A percentile compares a stretch with the other conserved stretches of the same genome.
These are phyloP conservation scores for Poecilia wingei DNA, from an alignment of 2,797 vertebrate species.

Conservation along the genomic window DNA sequence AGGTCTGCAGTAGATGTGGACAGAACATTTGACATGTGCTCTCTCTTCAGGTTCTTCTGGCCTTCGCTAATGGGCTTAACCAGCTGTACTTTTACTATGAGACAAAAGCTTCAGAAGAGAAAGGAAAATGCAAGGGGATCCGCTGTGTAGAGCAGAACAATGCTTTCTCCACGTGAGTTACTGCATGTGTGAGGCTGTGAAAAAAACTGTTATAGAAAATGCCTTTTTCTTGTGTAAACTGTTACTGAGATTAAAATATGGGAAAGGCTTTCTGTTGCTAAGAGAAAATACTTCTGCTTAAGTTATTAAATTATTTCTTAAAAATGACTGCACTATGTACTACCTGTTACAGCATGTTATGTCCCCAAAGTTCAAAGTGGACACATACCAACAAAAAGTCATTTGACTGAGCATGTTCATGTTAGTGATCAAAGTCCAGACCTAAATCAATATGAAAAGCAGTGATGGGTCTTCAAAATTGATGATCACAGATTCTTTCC, in stretches of 20 bases:
- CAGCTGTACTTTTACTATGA: constrained; percentile 99
- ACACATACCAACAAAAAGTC: neutral
- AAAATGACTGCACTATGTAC: neutral
- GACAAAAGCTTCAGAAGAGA: constrained; percentile 77
- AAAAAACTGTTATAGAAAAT: constrained; percentile 5
- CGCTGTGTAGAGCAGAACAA: constrained; percentile 97
- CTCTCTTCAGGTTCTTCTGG: constrained; percentile 83
- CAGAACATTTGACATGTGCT: neutral
- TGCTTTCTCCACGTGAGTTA: constrained; percentile 97
- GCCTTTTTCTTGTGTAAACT: neutral
- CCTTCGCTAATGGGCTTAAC: constrained; percentile 97
- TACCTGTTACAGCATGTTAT: neutral
- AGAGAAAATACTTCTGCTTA: constrained; percentile 11
- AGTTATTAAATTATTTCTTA: neutral
- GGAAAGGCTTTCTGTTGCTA: constrained; percentile 22
- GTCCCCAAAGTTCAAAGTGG: neutral
- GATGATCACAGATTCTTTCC: neutral
- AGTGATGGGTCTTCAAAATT: neutral
- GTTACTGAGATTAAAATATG: constrained; percentile 13
- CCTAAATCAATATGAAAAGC: neutral
- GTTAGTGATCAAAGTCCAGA: neutral
- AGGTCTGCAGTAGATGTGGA: neutral
- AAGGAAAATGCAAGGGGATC: constrained; percentile 91
- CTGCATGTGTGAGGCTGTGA: constrained; percentile 11
- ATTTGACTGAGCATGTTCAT: neutral